Conservation (phyloP, 2,888 invertebrate genomes). For the Agrochola macilenta region DNA sequence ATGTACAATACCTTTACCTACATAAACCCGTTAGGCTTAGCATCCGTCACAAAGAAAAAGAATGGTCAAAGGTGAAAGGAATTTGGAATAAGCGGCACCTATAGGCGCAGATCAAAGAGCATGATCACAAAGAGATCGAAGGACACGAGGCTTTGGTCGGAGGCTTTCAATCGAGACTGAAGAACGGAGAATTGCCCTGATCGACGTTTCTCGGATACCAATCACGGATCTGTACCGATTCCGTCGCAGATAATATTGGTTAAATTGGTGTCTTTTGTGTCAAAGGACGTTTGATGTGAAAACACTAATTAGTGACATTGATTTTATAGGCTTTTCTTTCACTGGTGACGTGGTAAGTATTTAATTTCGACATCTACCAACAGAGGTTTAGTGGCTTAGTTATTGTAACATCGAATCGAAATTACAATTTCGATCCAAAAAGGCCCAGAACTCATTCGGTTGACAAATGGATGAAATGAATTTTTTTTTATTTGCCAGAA, state of each 20-base stretch:
- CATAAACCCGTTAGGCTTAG: slow-evolving; percentile 24
- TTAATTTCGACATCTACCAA: not conserved
- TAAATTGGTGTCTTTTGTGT: slow-evolving; percentile 61
- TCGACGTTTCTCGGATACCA: slow-evolving; percentile 62
- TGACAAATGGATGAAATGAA: slow-evolving; percentile 18
- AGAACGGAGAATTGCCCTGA: slow-evolving; percentile 68
- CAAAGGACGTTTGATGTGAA: slow-evolving; percentile 45
- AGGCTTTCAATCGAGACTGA: slow-evolving; percentile 63
- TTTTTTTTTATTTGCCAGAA: too few relatives aligned
- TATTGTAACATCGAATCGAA: slow-evolving; percentile 3
- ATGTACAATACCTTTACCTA: not conserved
- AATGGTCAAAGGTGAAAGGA: slow-evolving; percentile 81
- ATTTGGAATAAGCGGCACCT: slow-evolving; percentile 76
- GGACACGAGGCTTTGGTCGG: slow-evolving; percentile 68
- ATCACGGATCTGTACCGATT: slow-evolving; percentile 56
- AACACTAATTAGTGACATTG: slow-evolving; percentile 34
- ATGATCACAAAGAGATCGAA: slow-evolving; percentile 75
- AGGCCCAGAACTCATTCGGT: not conserved
- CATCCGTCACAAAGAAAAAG: slow-evolving; percentile 67
- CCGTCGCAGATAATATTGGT: slow-evolving; percentile 50
- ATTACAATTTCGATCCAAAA: slow-evolving; percentile 1
- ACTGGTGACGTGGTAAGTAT: not conserved
- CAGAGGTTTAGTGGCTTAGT: not conserved
- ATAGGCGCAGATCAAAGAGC: slow-evolving; percentile 77
- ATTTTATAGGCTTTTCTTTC: slow-evolving; percentile 6